A percentile compares a stretch with the other conserved stretches of the same genome.
These are phyloP conservation scores for Pandion haliaetus DNA, from an alignment of 2,113 vertebrate species.

Conservation along the genomic window DNA sequence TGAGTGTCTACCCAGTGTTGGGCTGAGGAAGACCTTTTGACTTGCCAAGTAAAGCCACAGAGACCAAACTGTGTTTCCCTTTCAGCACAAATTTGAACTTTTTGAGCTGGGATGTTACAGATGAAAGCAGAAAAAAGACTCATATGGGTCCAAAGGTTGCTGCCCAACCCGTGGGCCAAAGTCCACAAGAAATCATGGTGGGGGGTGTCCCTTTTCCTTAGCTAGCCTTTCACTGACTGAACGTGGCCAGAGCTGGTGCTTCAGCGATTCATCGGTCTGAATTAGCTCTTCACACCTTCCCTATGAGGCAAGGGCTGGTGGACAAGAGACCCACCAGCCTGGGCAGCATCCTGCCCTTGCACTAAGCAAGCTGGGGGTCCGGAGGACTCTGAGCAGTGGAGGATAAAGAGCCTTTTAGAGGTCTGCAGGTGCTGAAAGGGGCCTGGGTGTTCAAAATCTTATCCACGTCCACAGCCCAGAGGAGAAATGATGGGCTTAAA, in stretches of 20 bases:
- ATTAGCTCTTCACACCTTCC: background rate
- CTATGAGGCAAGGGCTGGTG: background rate
- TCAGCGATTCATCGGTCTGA: background rate
- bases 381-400: accelerated
- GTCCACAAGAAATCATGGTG: background rate
- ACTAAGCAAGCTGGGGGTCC: background rate
- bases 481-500: background rate
- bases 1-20: background rate
- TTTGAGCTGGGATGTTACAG: background rate
- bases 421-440: background rate
- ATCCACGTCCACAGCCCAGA: background rate
- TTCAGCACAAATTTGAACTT: background rate
- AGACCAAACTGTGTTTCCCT: background rate
- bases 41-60: constrained; percentile 31
- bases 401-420: background rate
- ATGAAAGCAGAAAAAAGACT: background rate
- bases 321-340: background rate
- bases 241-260: accelerated
- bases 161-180: background rate
- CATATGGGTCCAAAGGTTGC: background rate
- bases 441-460: background rate
- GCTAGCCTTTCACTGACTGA: background rate
- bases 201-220: background rate
- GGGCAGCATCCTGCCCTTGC: background rate
- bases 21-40: constrained; percentile 21